Percentiles rank a stretch among this genome's conserved stretches.
Evolutionary conservation across 2,888 invertebrate species (phyloP).

Genomic region (Tetragonula carbonaria): DNA sequence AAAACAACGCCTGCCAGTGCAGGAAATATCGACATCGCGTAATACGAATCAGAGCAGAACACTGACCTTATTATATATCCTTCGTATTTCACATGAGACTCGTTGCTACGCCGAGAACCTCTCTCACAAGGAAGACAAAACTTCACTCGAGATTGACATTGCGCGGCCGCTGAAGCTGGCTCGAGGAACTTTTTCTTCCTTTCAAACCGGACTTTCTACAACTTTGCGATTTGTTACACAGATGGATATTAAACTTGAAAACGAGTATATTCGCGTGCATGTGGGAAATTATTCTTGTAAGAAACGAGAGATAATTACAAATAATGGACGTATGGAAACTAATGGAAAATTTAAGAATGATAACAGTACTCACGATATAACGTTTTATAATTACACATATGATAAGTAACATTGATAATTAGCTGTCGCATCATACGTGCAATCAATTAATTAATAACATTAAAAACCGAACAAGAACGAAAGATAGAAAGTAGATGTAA

Average conservation of each 20-base stretch:
- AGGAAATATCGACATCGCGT: conserved; percentile 25
- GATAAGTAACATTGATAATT: neutral
- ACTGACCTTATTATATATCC: conserved; percentile 37
- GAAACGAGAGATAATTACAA: neutral
- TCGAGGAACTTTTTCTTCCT: neutral
- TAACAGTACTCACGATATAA: neutral
- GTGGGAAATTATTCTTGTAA: neutral
- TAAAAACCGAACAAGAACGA: neutral
- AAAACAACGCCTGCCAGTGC: neutral
- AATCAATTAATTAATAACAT: too few relatives aligned
- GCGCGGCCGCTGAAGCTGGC: neutral
- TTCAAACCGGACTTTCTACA: neutral
- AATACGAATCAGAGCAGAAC: conserved; percentile 49
- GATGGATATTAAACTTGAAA: accelerated
- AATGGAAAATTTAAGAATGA: neutral
- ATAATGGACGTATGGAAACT: neutral
- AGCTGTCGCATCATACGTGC: neutral
- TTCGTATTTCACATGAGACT: conserved; percentile 8
- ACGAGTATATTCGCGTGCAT: neutral
- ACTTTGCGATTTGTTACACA: accelerated
- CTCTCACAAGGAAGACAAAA: neutral
- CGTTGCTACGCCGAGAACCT: conserved; percentile 15
- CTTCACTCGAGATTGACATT: neutral
- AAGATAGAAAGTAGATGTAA: neutral
- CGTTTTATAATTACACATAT: neutral